Evolutionary conservation across 2,888 invertebrate genomes (phyloP), one percentile per base, ranked within the genome.

Genomic region (Petrolisthes cinctipes): DNA sequence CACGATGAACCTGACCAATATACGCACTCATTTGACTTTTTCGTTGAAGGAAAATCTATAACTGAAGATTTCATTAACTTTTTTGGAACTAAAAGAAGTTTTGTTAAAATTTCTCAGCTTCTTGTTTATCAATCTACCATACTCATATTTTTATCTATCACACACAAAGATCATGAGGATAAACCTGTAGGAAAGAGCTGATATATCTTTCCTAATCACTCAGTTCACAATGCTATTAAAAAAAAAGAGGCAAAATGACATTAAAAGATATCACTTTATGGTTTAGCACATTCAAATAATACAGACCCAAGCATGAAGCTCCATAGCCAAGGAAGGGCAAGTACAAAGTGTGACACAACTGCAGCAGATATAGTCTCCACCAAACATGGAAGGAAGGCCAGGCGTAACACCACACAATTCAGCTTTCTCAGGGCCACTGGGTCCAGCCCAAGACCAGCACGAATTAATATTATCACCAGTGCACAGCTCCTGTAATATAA

Each of bases 401-500:
- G 93, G 92, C 97, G 82, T 20, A 89, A 11, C 20, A 90, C 90
- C 54, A 91, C 91, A 56, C 82, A 85, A 93, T 96, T 97, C 91
- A 97, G 94, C 91, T 96, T 95, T 92, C 95, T 96, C 93, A 99
- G 94, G 4, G 97, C 97, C 83, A 94, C 94, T 3, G 98, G 97
- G 92, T 99, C 98, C 92, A 99, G 94, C 92, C 98, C 98, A 91
- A 99, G 94, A 37, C 99, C 99, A 90, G 98, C 99, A 93, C 98
- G 94, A 75, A 96, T 97, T 91, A 99, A 94, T 91, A 99, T 98
- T 90, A 98, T 96, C 6, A 97, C 97, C 92, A 99, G 94, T 20
- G 98, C 98, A 86, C 97, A 95, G 94, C 96, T 96, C 92, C 98
- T 97, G 94, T n/a, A 11, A 82, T 11, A 17, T 61, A 17, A 61